These are phyloP conservation scores for Drosophila parvula DNA, from an alignment of 1,140 invertebrate species.

Conservation along the genomic window DNA sequence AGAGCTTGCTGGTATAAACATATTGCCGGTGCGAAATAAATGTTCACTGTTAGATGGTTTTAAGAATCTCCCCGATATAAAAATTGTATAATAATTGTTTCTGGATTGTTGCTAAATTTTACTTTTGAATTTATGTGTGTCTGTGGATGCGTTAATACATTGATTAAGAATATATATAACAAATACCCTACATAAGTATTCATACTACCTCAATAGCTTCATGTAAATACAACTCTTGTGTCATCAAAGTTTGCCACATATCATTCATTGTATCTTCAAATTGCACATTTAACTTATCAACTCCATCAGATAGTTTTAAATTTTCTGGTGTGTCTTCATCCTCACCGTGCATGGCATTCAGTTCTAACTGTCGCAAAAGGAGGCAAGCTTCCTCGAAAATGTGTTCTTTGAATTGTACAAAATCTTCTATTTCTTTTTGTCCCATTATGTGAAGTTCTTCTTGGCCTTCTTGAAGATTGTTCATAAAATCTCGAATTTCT, in stretches of 20 bases:
- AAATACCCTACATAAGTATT: too few species aligned
- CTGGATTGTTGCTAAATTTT: too few species aligned
- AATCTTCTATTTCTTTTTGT: conserved; percentile 63
- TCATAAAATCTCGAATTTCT: conserved; percentile 89
- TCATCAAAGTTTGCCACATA: conserved; percentile 91
- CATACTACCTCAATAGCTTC: conserved; percentile 88
- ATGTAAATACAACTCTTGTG: conserved; percentile 90
- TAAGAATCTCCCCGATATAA: too few species aligned
- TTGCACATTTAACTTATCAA: conserved; percentile 70
- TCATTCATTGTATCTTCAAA: conserved; percentile 86
- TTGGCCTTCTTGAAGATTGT: conserved; percentile 88
- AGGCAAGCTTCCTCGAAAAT: conserved; percentile 52
- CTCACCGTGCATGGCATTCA: conserved; percentile 44
- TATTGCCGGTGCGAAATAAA: too few species aligned
- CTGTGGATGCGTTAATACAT: too few species aligned
- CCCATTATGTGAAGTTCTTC: conserved; percentile 48
- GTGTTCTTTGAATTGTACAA: conserved; percentile 52
- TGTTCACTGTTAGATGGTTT: too few species aligned
- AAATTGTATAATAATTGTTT: too few species aligned
- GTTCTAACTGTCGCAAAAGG: conserved; percentile 69
- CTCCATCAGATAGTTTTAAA: conserved; percentile 82
- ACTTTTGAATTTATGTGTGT: too few species aligned
- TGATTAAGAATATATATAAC: too few species aligned
- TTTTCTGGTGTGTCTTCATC: conserved; percentile 58
- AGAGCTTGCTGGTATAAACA: too few species aligned